Base-by-base conservation (phyloP, 2,113 vertebrate species). In the Ia io region DNA sequence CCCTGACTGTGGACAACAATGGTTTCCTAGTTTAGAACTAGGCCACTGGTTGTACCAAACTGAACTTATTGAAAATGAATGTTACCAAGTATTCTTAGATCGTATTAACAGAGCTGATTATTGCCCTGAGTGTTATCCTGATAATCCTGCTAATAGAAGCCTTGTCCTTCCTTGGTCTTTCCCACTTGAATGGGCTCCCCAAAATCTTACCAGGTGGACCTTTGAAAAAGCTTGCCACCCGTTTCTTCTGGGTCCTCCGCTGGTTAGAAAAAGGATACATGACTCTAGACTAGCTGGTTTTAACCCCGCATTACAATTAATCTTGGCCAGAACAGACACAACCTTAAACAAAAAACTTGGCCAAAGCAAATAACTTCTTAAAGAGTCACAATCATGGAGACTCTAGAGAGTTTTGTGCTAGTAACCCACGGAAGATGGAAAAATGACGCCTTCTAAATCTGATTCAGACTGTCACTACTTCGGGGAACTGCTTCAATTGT, bases 41-140 rank as follows among this genome's bases (percentile, higher is more conserved):
- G 97, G 97, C 78, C 97, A 97, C 25, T 97, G 97, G 96, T 92
- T 97, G 84, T 97, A 97, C 95, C 97, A 97, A 88, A 97, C 97
- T 47, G 97, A 97, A 74, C 95, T 97, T 65, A 95, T 97, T 88
- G 97, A 96, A 69, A 97, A 97, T 95, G 97, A 97, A 25, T 97
- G 97, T 97, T 97, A 97, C 94, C 97, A 97, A 70, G 96, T 97
- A 12, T 97, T 97, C 82, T 95, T 97, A 90, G 97, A 97, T 63
- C 96, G 96, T 35, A 97, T 97, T 86, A 97, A 96, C 83, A 97
- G 97, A 44, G 97, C 97, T 76, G 97, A 97, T 71, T 97, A 97
- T 53, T 97, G 97, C 74, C 97, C 97, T 59, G 96, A 97, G 42
- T 97, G 97, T 74, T 97, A 97, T 8, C 97, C 97, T n/a, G 96